Evolutionary conservation across 2,888 invertebrate species (phyloP).

Genomic region (Dromius quadrimaculatus): DNA sequence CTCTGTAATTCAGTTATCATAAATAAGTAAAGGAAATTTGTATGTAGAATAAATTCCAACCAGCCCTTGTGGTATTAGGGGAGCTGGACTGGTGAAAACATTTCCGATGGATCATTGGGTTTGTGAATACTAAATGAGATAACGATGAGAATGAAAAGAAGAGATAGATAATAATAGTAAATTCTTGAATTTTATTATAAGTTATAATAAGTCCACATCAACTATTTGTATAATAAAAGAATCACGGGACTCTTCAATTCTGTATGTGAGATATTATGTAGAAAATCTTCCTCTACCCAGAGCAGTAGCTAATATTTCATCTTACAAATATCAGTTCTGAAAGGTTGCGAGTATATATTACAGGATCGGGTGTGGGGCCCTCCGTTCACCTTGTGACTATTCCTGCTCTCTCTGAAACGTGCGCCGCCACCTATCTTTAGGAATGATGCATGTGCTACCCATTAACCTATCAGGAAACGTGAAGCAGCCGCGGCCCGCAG

Average conservation of each 20-base stretch:
- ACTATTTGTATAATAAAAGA: too few relatives aligned
- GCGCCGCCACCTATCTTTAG: conserved; percentile 37
- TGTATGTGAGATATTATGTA: conserved; percentile 1
- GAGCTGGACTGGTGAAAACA: conserved; percentile 29
- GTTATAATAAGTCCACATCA: too few relatives aligned
- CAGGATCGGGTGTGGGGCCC: conserved; percentile 27
- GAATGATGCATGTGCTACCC: conserved; percentile 47
- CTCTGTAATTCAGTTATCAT: conserved; percentile 47
- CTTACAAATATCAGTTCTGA: conserved; percentile 28
- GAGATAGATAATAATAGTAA: too few relatives aligned
- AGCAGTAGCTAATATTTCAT: conserved; percentile 21
- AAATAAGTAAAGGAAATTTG: conserved; percentile 51
- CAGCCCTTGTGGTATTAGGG: conserved; percentile 46
- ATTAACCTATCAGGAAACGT: conserved; percentile 48
- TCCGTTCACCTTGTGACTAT: conserved; percentile 16
- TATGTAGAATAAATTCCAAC: conserved; percentile 47
- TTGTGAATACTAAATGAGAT: conserved; percentile 29
- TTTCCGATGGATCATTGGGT: conserved; percentile 3
- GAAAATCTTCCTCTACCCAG: neutral
- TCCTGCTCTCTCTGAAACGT: neutral
- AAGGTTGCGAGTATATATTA: conserved; percentile 37
- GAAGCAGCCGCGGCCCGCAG: conserved; percentile 37
- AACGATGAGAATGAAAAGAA: neutral
- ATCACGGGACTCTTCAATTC: too few relatives aligned
- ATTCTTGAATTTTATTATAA: too few relatives aligned